Conservation (phyloP, 2,888 invertebrate species). For the Drosophila nr. medialis region DNA sequence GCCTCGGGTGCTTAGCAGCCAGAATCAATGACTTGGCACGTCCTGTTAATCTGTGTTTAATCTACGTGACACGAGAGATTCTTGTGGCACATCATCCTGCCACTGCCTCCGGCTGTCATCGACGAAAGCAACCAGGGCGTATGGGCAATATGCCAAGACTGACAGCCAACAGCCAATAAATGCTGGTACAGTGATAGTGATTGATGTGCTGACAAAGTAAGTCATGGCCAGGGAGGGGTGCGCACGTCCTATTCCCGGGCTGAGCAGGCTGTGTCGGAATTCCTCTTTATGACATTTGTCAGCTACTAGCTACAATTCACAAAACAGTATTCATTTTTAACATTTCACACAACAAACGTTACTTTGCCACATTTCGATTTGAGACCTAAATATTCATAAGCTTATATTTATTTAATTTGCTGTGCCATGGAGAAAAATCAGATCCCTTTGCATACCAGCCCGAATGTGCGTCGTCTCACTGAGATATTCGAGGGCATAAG, state of each 20-base stretch:
- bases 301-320: background rate
- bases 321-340: background rate
- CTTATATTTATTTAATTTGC: background rate
- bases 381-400: background rate
- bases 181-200: constrained; percentile 50
- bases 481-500: constrained; percentile 28
- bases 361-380: background rate
- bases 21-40: constrained; percentile 47
- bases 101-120: constrained; percentile 25
- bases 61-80: constrained; percentile 46
- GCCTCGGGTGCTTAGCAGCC: constrained; percentile 15
- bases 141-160: constrained; percentile 54
- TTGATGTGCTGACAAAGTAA: constrained; percentile 44
- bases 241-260: background rate
- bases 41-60: constrained; percentile 50
- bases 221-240: background rate
- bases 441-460: background rate
- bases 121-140: constrained; percentile 28
- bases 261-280: constrained; percentile 25
- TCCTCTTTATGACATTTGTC: background rate
- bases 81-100: constrained; percentile 5
- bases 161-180: constrained; percentile 56
- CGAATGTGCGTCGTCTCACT: constrained; percentile 16
- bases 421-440: background rate
- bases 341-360: background rate